A percentile compares a stretch with the other conserved stretches of the same genome.
These are phyloP conservation scores for Anaspis maculata DNA, from an alignment of 2,888 invertebrate species.

Conservation along the genomic window DNA sequence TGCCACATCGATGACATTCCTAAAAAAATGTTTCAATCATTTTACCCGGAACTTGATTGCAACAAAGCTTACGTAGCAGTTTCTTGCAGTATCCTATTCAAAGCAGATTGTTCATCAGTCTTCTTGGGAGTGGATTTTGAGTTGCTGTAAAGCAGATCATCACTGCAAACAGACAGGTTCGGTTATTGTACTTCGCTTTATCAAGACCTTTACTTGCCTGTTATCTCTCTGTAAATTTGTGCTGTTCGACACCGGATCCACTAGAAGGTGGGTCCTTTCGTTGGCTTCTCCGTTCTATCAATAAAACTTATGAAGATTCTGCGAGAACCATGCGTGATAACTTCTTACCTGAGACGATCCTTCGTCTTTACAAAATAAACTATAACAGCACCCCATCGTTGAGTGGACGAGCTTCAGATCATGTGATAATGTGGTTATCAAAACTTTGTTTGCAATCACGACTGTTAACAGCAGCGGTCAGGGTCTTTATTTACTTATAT, in stretches of 20 bases:
- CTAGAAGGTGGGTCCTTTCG: slow-evolving; percentile 71
- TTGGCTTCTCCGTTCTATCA: slow-evolving; percentile 52
- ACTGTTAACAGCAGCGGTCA: no score
- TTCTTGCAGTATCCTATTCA: slow-evolving; percentile 82
- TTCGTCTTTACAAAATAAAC: slow-evolving; percentile 62
- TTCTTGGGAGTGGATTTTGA: slow-evolving; percentile 62
- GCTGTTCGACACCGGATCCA: slow-evolving; percentile 68
- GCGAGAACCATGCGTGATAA: not conserved
- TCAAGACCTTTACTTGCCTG: slow-evolving; percentile 36
- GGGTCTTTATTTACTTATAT: no score
- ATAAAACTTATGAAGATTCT: slow-evolving; percentile 6
- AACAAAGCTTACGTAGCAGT: slow-evolving; percentile 69
- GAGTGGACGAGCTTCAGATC: no score
- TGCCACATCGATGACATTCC: slow-evolving; percentile 91
- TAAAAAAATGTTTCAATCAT: slow-evolving; percentile 36
- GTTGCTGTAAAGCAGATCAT: slow-evolving; percentile 55
- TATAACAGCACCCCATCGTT: slow-evolving; percentile 63
- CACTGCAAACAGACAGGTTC: slow-evolving; percentile 43
- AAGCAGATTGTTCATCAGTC: slow-evolving; percentile 84
- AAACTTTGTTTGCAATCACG: no score
- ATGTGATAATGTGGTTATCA: no score
- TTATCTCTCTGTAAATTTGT: slow-evolving; percentile 63
- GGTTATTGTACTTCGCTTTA: not conserved
- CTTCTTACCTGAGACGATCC: slow-evolving; percentile 55
- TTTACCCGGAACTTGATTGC: slow-evolving; percentile 4